phyloP scores from a whole-genome alignment of 2,888 invertebrate species.

The Congeria kusceri region DNA sequence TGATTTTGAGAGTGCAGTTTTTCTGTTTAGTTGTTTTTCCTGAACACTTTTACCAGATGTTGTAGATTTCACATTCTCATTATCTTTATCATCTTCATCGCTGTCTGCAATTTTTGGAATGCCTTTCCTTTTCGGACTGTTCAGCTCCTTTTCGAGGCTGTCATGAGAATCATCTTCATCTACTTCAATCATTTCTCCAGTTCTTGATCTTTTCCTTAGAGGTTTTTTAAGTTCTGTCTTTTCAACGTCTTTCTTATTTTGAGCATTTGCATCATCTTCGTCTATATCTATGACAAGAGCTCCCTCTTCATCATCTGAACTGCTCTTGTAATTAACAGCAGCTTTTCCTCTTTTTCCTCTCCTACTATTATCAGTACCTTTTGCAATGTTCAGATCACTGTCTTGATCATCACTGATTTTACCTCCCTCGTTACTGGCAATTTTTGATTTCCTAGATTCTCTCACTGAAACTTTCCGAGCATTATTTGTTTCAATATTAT shows the following conservation, averaged over 20 bases:
- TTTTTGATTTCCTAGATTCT: not conserved
- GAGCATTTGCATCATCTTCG: too few species aligned
- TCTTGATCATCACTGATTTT: slow-evolving; percentile 6
- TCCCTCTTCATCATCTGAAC: not conserved
- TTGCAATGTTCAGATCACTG: not conserved
- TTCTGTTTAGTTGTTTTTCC: not conserved
- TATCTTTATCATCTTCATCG: slow-evolving; percentile 10
- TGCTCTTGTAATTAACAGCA: not conserved
- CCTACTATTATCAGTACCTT: not conserved
- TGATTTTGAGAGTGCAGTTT: slow-evolving; percentile 4
- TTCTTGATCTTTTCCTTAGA: not conserved
- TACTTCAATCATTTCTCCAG: not conserved
- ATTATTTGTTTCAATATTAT: too few species aligned
- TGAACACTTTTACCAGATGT: not conserved
- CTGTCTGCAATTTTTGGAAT: slow-evolving; percentile 13
- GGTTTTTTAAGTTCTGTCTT: too few species aligned
- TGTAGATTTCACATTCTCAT: not conserved
- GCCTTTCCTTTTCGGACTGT: slow-evolving; percentile 6
- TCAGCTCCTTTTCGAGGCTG: not conserved
- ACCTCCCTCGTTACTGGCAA: not conserved
- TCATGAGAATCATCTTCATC: slow-evolving; percentile 5
- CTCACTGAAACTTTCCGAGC: too few species aligned
- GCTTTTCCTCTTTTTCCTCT: not conserved
- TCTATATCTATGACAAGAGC: not conserved
- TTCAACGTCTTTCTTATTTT: too few species aligned